These are phyloP conservation scores for Eidolon dupreanum DNA, from an alignment of 2,797 vertebrate species.

Conservation along the genomic window DNA sequence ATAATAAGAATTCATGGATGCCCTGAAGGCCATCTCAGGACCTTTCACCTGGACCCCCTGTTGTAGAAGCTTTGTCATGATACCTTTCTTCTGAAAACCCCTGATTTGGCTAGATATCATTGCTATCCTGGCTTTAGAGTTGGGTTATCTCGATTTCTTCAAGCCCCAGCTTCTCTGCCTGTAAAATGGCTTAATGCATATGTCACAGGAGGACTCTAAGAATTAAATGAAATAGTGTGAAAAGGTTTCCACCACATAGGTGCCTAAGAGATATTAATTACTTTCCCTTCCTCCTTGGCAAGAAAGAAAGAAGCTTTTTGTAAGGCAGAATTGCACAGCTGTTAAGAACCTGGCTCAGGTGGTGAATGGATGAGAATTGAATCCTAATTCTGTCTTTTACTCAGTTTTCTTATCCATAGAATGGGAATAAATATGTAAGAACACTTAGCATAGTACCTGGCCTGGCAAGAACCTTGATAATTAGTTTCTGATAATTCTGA, in stretches of 20 bases:
- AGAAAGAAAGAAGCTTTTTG: background rate
- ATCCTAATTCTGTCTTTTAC: background rate
- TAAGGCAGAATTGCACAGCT: background rate
- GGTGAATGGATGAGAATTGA: background rate
- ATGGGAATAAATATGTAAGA: background rate
- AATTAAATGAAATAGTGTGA: background rate
- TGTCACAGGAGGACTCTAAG: background rate
- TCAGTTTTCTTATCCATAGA: background rate
- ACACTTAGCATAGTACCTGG: background rate
- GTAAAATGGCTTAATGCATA: background rate
- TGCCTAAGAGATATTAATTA: background rate
- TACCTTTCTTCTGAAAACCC: background rate
- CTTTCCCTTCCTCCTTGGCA: background rate
- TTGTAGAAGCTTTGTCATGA: background rate
- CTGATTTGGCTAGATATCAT: background rate
- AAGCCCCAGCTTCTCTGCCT: background rate
- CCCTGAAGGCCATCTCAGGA: background rate
- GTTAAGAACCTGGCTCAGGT: background rate
- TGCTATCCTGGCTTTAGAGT: background rate
- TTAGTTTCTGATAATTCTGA: background rate
- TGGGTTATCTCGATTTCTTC: background rate
- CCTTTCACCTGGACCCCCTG: background rate
- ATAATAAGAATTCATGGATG: background rate
- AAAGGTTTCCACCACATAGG: background rate
- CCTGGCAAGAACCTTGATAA: background rate